Evolutionary conservation across 2,113 vertebrate species (phyloP).

Genomic region (Abramis brama): DNA sequence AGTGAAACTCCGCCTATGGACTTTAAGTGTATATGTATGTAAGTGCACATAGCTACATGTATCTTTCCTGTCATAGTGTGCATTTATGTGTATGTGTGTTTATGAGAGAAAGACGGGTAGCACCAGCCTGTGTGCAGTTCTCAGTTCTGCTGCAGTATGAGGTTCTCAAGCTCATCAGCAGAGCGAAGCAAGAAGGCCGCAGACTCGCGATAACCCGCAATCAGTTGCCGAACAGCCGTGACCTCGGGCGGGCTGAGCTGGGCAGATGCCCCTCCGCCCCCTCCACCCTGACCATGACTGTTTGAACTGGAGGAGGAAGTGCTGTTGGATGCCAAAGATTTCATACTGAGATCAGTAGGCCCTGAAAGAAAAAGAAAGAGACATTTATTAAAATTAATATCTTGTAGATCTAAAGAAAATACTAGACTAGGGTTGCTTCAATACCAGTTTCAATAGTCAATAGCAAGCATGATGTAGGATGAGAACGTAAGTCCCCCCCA

Average conservation of each 20-base stretch:
- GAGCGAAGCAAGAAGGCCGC: constrained; percentile 97
- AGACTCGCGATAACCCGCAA: constrained; percentile 96
- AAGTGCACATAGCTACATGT: constrained; percentile 57
- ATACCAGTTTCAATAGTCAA: no score
- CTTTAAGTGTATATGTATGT: constrained; percentile 36
- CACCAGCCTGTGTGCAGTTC: constrained; percentile 36
- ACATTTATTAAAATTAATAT: neutral
- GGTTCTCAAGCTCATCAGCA: constrained; percentile 98
- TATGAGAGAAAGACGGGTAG: constrained; percentile 53
- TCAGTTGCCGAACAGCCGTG: constrained; percentile 95
- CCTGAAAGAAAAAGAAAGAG: constrained; percentile 72
- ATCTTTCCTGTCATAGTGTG: constrained; percentile 51
- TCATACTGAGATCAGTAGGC: constrained; percentile 99
- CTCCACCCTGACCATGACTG: constrained; percentile 82
- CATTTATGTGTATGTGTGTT: constrained; percentile 58
- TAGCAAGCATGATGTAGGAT: no score
- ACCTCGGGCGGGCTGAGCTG: constrained; percentile 97
- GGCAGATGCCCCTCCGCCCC: constrained; percentile 88
- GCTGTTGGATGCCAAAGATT: constrained; percentile 89
- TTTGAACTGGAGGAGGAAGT: constrained; percentile 86
- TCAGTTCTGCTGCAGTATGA: constrained; percentile 99
- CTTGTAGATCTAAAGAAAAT: constrained; percentile 24
- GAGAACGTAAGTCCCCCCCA: no score
- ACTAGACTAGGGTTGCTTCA: neutral
- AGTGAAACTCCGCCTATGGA: constrained; percentile 5